Evolutionary conservation across 2,113 vertebrate genomes (phyloP).

Genomic region (Sceloporus tristichus): DNA sequence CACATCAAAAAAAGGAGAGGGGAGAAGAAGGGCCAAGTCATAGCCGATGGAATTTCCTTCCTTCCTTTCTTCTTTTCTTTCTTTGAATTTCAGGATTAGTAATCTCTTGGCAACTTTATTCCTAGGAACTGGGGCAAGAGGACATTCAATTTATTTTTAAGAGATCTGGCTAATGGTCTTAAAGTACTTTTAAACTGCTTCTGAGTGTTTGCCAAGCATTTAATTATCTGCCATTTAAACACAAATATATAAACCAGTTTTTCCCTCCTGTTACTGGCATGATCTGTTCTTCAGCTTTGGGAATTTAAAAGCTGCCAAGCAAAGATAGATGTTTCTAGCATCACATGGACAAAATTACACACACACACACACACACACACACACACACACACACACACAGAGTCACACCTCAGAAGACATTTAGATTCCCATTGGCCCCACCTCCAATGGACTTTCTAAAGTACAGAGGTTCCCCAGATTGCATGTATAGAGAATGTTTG

Average conservation of each 20-base stretch:
- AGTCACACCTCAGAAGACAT: too few species aligned
- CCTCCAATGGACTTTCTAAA: background rate
- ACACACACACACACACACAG: background rate
- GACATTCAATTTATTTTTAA: constrained; percentile 17
- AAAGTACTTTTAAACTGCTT: constrained; percentile 41
- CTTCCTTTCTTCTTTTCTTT: background rate
- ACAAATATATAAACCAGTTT: constrained; percentile 22
- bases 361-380: background rate
- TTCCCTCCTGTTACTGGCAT: constrained; percentile 41
- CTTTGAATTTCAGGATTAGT: background rate
- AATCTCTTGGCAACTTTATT: background rate
- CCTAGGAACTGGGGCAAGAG: background rate
- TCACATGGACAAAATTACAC: background rate
- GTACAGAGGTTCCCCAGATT: background rate
- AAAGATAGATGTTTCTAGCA: background rate
- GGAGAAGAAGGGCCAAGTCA: background rate
- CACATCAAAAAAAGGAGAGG: background rate
- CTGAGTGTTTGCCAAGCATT: background rate
- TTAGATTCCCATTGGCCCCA: background rate
- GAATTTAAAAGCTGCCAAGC: background rate
- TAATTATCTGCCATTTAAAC: constrained; percentile 37
- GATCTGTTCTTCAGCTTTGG: constrained; percentile 40
- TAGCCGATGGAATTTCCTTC: background rate
- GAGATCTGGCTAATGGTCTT: constrained; percentile 41
- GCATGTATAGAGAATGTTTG: background rate